Percentiles rank a stretch among this genome's conserved stretches.
Evolutionary conservation across 2,797 vertebrate genomes (phyloP).

Genomic region (Semotilus atromaculatus): DNA sequence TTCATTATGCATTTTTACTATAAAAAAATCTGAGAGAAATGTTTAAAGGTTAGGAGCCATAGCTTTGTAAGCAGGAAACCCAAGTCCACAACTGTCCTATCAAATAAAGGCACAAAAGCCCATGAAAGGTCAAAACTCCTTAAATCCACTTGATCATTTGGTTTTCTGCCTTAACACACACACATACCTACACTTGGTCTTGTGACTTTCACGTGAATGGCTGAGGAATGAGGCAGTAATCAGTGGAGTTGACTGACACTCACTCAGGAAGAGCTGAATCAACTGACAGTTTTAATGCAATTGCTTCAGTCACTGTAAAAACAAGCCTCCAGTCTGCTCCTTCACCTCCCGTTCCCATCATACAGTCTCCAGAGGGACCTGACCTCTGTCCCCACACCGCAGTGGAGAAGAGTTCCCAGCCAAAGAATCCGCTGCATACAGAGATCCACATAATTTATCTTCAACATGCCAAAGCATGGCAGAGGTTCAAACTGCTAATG

Average conservation of each 20-base stretch:
- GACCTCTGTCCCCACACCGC: conserved; percentile 37
- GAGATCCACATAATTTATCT: conserved; percentile 44
- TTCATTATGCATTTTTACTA: neutral
- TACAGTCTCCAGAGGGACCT: conserved; percentile 45
- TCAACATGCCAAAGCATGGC: conserved; percentile 36
- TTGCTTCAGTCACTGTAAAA: conserved; percentile 25
- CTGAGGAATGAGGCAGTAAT: conserved; percentile 30
- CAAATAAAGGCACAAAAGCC: neutral
- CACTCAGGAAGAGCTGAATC: conserved; percentile 40
- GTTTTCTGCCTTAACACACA: conserved; percentile 29
- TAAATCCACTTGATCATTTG: neutral
- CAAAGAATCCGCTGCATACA: conserved; percentile 45
- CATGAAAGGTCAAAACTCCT: neutral
- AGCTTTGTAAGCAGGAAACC: neutral
- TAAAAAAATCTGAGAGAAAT: neutral
- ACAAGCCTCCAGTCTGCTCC: conserved; percentile 36
- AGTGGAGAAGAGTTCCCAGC: conserved; percentile 41
- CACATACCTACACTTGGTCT: conserved; percentile 27
- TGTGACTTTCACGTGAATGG: conserved; percentile 53
- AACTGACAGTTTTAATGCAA: conserved; percentile 19
- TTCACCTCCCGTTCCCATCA: conserved; percentile 52
- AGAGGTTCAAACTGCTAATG: conserved; percentile 23
- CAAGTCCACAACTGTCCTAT: neutral
- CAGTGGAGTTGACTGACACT: conserved; percentile 5
- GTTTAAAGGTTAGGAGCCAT: neutral